phyloP scores from a whole-genome alignment of 1,140 invertebrate species.

The Zaprionus capensis region DNA sequence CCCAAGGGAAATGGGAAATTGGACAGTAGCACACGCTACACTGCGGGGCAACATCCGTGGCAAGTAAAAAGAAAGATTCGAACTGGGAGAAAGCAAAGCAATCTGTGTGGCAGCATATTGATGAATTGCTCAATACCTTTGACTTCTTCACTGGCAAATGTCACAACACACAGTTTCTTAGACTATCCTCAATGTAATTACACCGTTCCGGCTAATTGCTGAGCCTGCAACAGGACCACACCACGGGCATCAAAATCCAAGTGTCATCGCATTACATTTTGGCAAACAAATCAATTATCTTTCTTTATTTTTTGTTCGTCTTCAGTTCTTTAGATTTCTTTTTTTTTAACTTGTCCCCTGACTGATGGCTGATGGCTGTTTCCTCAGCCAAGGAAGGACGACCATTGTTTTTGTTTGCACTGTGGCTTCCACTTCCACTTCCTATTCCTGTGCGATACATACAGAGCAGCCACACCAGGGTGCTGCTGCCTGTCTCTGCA shows the following conservation, averaged over 20 bases:
- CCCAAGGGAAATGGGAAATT: conserved; percentile 24
- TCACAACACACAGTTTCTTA: conserved; percentile 66
- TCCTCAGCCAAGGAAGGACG: conserved; percentile 53
- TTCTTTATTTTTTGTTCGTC: conserved; percentile 27
- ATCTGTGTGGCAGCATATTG: conserved; percentile 55
- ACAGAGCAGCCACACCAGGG: conserved; percentile 5
- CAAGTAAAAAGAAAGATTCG: conserved; percentile 11
- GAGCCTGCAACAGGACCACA: conserved; percentile 57
- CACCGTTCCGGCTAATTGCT: conserved; percentile 60
- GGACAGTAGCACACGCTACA: conserved; percentile 72
- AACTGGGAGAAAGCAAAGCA: conserved; percentile 48
- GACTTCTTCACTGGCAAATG: conserved; percentile 65
- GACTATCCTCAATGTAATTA: conserved; percentile 36
- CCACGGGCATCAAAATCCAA: conserved; percentile 57
- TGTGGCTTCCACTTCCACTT: conserved; percentile 54
- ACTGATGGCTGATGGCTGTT: conserved; percentile 70
- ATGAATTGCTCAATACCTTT: conserved; percentile 63
- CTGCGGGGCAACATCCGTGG: conserved; percentile 60
- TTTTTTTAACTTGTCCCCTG: conserved; percentile 41
- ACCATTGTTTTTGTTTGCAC: conserved; percentile 48
- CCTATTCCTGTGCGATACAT: conserved; percentile 24
- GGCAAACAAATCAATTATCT: conserved; percentile 79
- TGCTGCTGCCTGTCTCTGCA: conserved; percentile 33
- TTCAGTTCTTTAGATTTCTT: conserved; percentile 38
- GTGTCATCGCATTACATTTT: conserved; percentile 78